Evolutionary conservation across 64 coral and sea anemone species (phyloP).

Genomic region (Acropora tenuis): DNA sequence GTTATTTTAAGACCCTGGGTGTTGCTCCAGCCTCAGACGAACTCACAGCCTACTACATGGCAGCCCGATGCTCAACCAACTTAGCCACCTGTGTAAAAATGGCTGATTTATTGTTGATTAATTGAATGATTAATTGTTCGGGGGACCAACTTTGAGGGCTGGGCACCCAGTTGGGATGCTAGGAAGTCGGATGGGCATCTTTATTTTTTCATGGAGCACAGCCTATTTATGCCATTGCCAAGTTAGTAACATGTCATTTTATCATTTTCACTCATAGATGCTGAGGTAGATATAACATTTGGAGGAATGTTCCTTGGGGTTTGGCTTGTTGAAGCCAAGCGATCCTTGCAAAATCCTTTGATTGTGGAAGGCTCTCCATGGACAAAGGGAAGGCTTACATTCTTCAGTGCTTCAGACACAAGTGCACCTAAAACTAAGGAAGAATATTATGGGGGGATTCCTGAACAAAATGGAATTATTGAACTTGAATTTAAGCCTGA

Average conservation of each 20-base stretch:
- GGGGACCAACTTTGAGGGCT: too few relatives aligned
- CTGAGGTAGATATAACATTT: slow-evolving; percentile 55
- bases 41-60: too few relatives aligned
- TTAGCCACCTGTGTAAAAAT: too few relatives aligned
- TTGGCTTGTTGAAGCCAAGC: slow-evolving; percentile 34
- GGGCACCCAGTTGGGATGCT: too few relatives aligned
- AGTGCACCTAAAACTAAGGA: neutral
- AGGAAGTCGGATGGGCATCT: too few relatives aligned
- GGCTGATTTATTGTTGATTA: too few relatives aligned
- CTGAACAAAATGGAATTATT: slow-evolving; percentile 1
- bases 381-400: slow-evolving; percentile 6
- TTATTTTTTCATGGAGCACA: neutral
- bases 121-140: too few relatives aligned
- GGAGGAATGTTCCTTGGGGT: slow-evolving; percentile 37
- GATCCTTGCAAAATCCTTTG: neutral
- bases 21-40: too few relatives aligned
- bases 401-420: neutral
- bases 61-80: too few relatives aligned
- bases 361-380: slow-evolving; percentile 20
- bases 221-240: neutral
- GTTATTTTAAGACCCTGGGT: too few relatives aligned
- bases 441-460: neutral
- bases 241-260: too few relatives aligned
- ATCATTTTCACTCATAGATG: neutral
- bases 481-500: slow-evolving; percentile 48